These are phyloP conservation scores for Hemichromis elongatus DNA, from an alignment of 2,113 vertebrate genomes.

Conservation along the genomic window DNA sequence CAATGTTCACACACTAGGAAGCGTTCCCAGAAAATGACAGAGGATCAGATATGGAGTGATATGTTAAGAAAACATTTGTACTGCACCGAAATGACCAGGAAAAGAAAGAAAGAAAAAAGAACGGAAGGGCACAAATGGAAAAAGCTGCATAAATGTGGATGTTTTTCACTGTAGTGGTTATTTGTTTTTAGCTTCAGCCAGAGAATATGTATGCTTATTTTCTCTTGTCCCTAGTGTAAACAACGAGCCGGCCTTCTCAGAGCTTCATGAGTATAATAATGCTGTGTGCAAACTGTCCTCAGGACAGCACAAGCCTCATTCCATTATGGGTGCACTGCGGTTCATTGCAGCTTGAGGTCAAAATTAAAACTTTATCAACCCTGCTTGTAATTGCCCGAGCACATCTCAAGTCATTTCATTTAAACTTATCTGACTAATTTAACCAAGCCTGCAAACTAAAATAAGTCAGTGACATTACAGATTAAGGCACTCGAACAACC, in stretches of 20 bases:
- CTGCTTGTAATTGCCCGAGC: background rate
- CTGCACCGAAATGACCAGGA: background rate
- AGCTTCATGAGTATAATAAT: background rate
- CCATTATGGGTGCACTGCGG: background rate
- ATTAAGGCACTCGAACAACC: background rate
- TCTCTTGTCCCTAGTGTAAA: background rate
- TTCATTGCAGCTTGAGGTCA: background rate
- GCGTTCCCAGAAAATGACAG: background rate
- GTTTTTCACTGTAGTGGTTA: background rate
- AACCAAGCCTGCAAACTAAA: background rate
- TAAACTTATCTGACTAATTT: background rate
- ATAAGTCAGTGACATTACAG: background rate
- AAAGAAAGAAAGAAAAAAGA: background rate
- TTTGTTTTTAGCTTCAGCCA: background rate
- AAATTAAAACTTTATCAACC: background rate
- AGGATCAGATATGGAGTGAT: constrained; percentile 21
- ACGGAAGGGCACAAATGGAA: background rate
- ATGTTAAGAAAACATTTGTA: constrained; percentile 19
- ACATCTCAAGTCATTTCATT: constrained; percentile 1
- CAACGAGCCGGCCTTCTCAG: background rate
- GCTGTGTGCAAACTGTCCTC: background rate
- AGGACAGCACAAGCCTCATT: background rate
- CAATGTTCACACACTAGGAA: background rate
- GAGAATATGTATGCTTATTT: constrained; percentile 3
- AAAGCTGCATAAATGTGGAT: background rate